Percentiles rank a stretch among this genome's conserved stretches.
Conservation (phyloP, 1,140 invertebrate genomes). For the Asobara japonica region DNA sequence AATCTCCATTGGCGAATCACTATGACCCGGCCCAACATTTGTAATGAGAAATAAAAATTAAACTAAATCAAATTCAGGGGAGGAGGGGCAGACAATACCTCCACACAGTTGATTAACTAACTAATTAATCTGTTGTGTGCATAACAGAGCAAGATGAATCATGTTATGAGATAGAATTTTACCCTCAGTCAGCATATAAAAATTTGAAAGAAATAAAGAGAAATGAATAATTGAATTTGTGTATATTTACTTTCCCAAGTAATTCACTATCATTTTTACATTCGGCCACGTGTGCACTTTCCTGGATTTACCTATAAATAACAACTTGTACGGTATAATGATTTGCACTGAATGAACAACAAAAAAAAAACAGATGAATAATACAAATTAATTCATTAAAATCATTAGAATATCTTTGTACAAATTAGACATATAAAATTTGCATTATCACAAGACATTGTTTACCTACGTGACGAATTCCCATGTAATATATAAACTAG, state of each 20-base stretch:
- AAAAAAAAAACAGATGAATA: background rate
- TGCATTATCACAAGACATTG: slow-evolving; percentile 38
- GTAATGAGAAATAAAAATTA: background rate
- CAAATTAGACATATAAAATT: slow-evolving; percentile 42
- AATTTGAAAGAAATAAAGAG: background rate
- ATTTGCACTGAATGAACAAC: background rate
- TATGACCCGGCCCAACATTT: too few relatives aligned
- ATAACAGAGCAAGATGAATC: background rate
- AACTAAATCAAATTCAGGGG: background rate
- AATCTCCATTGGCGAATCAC: background rate
- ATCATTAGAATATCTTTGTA: slow-evolving; percentile 17
- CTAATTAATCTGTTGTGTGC: slow-evolving; percentile 14
- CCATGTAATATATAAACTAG: slow-evolving; percentile 1
- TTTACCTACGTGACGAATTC: slow-evolving; percentile 23
- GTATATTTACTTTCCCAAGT: background rate
- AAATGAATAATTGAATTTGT: background rate
- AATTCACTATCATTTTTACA: background rate
- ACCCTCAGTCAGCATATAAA: slow-evolving; percentile 9
- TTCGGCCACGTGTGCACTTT: background rate
- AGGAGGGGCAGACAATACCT: slow-evolving; percentile 13
- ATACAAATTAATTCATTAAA: background rate
- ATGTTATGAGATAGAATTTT: slow-evolving; percentile 10
- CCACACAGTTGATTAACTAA: slow-evolving; percentile 7
- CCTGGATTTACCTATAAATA: background rate
- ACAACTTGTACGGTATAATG: background rate